A percentile compares a stretch with the other conserved stretches of the same genome.
Conservation (phyloP, 2,113 vertebrate species). For the Microcebus lehilahytsara region DNA sequence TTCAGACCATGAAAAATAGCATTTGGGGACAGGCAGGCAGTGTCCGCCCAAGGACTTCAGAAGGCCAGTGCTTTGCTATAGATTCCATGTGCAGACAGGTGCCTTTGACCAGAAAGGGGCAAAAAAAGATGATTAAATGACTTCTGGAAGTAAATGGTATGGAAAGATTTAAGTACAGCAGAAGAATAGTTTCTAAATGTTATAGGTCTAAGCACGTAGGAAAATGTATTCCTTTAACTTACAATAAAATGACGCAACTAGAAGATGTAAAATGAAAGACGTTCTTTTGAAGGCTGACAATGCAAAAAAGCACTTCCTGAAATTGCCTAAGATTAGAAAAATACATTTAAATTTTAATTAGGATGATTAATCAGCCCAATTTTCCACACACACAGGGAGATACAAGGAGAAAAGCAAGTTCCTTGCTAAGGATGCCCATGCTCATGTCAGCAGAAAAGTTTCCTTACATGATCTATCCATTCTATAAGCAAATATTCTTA, state of each 20-base stretch:
- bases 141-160: neutral
- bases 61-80: neutral
- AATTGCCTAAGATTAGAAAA: slow-evolving; percentile 72
- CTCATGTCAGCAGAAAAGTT: slow-evolving; percentile 35
- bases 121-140: neutral
- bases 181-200: slow-evolving; percentile 13
- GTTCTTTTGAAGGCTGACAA: slow-evolving; percentile 63
- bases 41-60: neutral
- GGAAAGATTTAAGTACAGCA: slow-evolving; percentile 19
- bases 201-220: slow-evolving; percentile 13
- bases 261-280: slow-evolving; percentile 47
- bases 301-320: slow-evolving; percentile 53
- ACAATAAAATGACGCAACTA: neutral
- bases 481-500: neutral
- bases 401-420: neutral
- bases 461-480: neutral
- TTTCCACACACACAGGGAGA: slow-evolving; percentile 26
- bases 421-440: neutral
- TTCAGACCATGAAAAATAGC: neutral
- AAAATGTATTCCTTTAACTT: slow-evolving; percentile 35
- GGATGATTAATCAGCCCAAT: slow-evolving; percentile 61
- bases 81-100: neutral
- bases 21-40: neutral
- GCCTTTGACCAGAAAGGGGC: neutral
- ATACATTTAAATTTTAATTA: slow-evolving; percentile 76